Conservation (phyloP, 2,888 invertebrate species). For the Endotricha flammealis region DNA sequence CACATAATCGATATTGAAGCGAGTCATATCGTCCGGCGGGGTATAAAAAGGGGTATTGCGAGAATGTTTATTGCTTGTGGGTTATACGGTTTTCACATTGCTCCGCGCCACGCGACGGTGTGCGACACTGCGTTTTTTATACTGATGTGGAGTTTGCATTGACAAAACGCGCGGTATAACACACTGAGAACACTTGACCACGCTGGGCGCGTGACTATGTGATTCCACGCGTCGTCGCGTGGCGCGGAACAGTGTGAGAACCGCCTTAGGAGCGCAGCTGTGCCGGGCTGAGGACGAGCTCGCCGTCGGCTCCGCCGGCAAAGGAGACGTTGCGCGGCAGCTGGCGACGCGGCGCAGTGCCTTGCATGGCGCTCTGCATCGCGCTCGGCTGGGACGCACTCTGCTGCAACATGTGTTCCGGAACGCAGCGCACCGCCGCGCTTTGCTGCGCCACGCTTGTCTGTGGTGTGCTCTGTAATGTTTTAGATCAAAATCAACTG, state of each 20-base stretch:
- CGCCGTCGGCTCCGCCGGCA: conserved; percentile 72
- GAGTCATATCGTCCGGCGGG: conserved; percentile 42
- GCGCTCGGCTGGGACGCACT: conserved; percentile 16
- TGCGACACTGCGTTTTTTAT: no score
- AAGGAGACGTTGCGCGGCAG: conserved; percentile 72
- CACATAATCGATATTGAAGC: conserved; percentile 42
- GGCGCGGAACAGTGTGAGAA: not conserved
- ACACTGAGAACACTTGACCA: no score
- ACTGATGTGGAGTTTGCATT: no score
- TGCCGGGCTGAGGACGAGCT: conserved; percentile 81
- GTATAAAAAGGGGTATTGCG: conserved; percentile 42
- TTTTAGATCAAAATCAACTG: no score
- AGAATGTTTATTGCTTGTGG: conserved; percentile 55
- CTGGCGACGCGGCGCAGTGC: conserved; percentile 37
- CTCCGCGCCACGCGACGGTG: no score
- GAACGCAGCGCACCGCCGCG: conserved; percentile 19
- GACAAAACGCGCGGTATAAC: no score
- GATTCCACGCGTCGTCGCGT: no score
- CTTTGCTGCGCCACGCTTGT: conserved; percentile 23
- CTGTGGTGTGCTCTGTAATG: conserved; percentile 14
- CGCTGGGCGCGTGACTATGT: no score
- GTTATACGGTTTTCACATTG: conserved; percentile 24
- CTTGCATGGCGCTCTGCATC: conserved; percentile 26
- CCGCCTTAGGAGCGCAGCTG: conserved; percentile 74
- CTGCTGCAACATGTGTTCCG: conserved; percentile 16